A percentile compares a stretch with the other conserved stretches of the same genome.
These are phyloP conservation scores for Hippocampus zosterae DNA, from an alignment of 2,113 vertebrate species.

Conservation along the genomic window DNA sequence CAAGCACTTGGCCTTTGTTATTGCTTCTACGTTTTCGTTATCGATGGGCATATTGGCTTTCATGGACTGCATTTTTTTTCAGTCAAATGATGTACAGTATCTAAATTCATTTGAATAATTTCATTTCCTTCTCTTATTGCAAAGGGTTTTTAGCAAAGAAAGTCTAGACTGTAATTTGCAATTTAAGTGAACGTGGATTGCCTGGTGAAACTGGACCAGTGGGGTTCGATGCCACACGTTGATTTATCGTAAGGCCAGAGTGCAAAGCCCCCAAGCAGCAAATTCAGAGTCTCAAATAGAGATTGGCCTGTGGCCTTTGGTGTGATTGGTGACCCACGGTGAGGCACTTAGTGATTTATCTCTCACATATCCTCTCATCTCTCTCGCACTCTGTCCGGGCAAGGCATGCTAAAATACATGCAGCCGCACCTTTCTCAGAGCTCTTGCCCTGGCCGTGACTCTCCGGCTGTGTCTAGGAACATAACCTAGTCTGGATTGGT, in stretches of 20 bases:
- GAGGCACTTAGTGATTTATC: conserved; percentile 80
- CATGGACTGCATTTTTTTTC: background rate
- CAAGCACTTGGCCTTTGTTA: background rate
- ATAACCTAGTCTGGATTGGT: conserved; percentile 18
- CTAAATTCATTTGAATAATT: background rate
- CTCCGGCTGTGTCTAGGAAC: conserved; percentile 38
- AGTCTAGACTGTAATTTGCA: conserved; percentile 29
- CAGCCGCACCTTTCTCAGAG: conserved; percentile 35
- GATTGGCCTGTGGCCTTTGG: conserved; percentile 76
- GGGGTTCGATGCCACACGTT: conserved; percentile 63
- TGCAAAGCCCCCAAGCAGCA: conserved; percentile 74
- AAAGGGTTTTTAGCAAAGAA: conserved; percentile 5
- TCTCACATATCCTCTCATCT: conserved; percentile 72
- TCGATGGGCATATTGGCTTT: background rate
- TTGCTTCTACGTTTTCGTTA: background rate
- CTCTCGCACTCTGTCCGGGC: conserved; percentile 48
- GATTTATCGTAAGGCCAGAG: conserved; percentile 79
- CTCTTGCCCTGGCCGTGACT: conserved; percentile 48
- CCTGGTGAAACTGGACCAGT: conserved; percentile 25
- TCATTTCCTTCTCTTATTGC: background rate
- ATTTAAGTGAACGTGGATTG: conserved; percentile 20
- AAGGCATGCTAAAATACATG: conserved; percentile 42
- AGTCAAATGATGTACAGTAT: background rate
- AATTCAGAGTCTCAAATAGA: conserved; percentile 78
- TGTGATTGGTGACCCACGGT: conserved; percentile 79